phyloP scores from a whole-genome alignment of 2,113 vertebrate genomes.

The Psephotus haematonotus region DNA sequence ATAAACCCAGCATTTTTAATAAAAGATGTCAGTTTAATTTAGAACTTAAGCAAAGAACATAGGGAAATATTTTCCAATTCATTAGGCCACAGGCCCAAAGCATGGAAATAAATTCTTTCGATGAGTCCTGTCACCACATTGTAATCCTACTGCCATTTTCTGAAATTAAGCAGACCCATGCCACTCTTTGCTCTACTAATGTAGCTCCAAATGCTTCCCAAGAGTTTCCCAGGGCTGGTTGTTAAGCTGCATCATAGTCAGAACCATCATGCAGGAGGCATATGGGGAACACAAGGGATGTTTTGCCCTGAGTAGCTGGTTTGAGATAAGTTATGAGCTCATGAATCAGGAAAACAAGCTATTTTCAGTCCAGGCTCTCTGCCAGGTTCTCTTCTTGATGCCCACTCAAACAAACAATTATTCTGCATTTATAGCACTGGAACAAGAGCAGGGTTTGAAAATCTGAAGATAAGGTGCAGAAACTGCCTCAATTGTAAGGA shows the following conservation, averaged over 20 bases:
- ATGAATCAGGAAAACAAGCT: constrained; percentile 46
- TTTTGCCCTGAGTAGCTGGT: constrained; percentile 42
- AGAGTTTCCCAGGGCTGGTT: constrained; percentile 43
- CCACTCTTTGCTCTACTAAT: constrained; percentile 52
- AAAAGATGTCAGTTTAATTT: constrained; percentile 75
- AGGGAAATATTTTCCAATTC: constrained; percentile 80
- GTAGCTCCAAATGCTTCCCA: constrained; percentile 44
- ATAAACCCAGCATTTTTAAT: constrained; percentile 69
- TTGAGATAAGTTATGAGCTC: constrained; percentile 58
- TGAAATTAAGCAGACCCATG: constrained; percentile 76
- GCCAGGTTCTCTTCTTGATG: not conserved
- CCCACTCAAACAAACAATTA: not conserved
- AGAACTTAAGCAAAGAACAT: constrained; percentile 69
- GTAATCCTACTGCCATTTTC: constrained; percentile 73
- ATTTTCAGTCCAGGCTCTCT: constrained; percentile 36
- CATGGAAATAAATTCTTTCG: constrained; percentile 77
- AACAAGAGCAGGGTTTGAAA: not conserved
- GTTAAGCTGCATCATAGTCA: constrained; percentile 26
- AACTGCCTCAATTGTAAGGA: not conserved
- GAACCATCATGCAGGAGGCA: not conserved
- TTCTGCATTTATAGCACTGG: not conserved
- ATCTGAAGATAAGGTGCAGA: not conserved
- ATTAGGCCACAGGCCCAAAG: constrained; percentile 69
- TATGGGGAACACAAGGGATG: not conserved
- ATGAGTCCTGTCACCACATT: constrained; percentile 76